phyloP scores from a whole-genome alignment of 2,113 vertebrate species.

The Sinocyclocheilus rhinocerous region DNA sequence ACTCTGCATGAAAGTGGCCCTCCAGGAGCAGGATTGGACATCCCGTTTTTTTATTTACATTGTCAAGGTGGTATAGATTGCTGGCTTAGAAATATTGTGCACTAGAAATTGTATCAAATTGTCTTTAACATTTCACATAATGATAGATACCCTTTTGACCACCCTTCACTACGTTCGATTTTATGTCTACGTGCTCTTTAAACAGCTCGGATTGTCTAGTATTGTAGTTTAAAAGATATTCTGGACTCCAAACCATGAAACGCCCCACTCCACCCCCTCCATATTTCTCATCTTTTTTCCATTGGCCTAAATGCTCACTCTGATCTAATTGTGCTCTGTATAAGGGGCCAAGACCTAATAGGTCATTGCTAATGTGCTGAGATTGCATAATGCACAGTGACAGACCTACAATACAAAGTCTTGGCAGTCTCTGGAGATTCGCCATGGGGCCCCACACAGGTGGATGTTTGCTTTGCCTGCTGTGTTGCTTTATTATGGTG shows the following conservation, averaged over 20 bases:
- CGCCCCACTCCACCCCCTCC: neutral
- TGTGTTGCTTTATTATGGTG: conserved; percentile 25
- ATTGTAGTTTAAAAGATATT: neutral
- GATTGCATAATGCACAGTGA: conserved; percentile 25
- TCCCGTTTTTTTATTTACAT: neutral
- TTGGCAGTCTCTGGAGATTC: neutral
- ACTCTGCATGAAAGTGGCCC: too few species aligned
- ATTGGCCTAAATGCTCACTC: conserved; percentile 33
- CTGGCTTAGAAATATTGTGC: neutral
- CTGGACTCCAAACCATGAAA: neutral
- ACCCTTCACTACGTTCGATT: neutral
- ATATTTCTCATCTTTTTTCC: neutral
- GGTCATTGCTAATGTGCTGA: conserved; percentile 12
- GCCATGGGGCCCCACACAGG: conserved; percentile 11
- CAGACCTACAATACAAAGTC: conserved; percentile 11
- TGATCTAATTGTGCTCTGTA: conserved; percentile 35
- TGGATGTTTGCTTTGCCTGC: conserved; percentile 33
- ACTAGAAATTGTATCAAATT: neutral
- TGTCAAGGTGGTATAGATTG: neutral
- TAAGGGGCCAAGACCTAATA: neutral
- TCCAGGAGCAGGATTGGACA: too few species aligned
- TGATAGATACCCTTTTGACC: neutral
- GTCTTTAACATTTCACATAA: neutral
- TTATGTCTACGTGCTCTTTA: neutral
- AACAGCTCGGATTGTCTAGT: neutral